A percentile compares a stretch with the other conserved stretches of the same genome.
phyloP scores from a whole-genome alignment of 2,113 vertebrate species.

The Epinephelus cyanopodus region DNA sequence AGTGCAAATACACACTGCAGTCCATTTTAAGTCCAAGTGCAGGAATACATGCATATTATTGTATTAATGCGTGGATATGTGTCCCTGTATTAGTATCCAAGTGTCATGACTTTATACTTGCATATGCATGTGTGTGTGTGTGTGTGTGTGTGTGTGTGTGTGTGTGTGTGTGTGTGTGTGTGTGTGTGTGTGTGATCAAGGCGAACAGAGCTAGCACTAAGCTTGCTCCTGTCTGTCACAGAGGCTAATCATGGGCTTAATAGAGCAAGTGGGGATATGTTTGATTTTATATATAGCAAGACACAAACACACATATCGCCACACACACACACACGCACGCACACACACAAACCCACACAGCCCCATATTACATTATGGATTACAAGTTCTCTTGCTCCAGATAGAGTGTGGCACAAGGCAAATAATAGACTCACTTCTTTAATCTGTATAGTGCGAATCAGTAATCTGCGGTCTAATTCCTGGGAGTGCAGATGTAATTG shows the following conservation, averaged over 20 bases:
- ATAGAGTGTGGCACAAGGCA: slow-evolving; percentile 11
- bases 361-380: slow-evolving; percentile 52
- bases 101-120: slow-evolving; percentile 24
- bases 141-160: not conserved
- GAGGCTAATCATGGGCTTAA: slow-evolving; percentile 57
- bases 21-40: slow-evolving; percentile 6
- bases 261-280: slow-evolving; percentile 44
- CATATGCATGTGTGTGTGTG: slow-evolving; percentile 1
- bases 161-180: slow-evolving; percentile 1
- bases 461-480: slow-evolving; percentile 15
- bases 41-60: slow-evolving; percentile 10
- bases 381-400: slow-evolving; percentile 46
- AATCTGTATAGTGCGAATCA: slow-evolving; percentile 35
- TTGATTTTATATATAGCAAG: slow-evolving; percentile 53
- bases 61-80: not conserved
- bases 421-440: slow-evolving; percentile 33
- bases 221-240: slow-evolving; percentile 47
- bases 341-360: not conserved
- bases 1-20: slow-evolving; percentile 9
- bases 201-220: slow-evolving; percentile 43
- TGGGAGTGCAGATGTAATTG: slow-evolving; percentile 33
- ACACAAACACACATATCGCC: not conserved
- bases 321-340: not conserved
- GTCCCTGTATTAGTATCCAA: slow-evolving; percentile 4
- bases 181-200: slow-evolving; percentile 48